These are phyloP conservation scores for Austrofundulus limnaeus DNA, from an alignment of 2,113 vertebrate genomes.

Conservation along the genomic window DNA sequence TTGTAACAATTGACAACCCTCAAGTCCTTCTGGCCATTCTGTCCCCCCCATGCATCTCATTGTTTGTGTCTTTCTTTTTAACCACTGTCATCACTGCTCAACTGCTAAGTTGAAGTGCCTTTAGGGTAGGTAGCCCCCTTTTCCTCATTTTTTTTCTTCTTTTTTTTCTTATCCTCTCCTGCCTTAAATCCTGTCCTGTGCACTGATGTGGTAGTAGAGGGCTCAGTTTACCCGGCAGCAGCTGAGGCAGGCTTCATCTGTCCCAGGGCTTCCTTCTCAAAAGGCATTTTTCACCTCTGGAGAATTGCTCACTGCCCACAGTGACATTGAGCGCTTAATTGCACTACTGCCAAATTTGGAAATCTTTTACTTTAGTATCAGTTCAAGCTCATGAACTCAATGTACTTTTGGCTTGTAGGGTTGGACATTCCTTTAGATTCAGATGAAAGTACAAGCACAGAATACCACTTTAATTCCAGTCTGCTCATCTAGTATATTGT, in stretches of 20 bases:
- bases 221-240: slow-evolving; percentile 74
- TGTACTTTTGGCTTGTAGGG: slow-evolving; percentile 52
- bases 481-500: slow-evolving; percentile 24
- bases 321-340: slow-evolving; percentile 73
- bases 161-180: slow-evolving; percentile 33
- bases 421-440: slow-evolving; percentile 60
- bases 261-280: slow-evolving; percentile 69
- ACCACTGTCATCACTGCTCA: slow-evolving; percentile 60
- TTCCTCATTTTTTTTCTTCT: slow-evolving; percentile 28
- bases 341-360: slow-evolving; percentile 62
- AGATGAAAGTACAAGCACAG: slow-evolving; percentile 33
- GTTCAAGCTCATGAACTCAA: slow-evolving; percentile 61
- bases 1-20: slow-evolving; percentile 3
- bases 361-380: slow-evolving; percentile 59
- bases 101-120: slow-evolving; percentile 72
- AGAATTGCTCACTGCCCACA: slow-evolving; percentile 62
- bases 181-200: slow-evolving; percentile 47
- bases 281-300: slow-evolving; percentile 69
- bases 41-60: slow-evolving; percentile 35
- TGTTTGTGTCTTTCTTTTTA: slow-evolving; percentile 42
- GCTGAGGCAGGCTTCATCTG: slow-evolving; percentile 73
- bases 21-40: slow-evolving; percentile 6
- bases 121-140: slow-evolving; percentile 38
- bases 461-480: slow-evolving; percentile 48
- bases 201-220: slow-evolving; percentile 58